Evolutionary conservation across 2,113 vertebrate genomes (phyloP).

Genomic region (Anas platyrhynchos): DNA sequence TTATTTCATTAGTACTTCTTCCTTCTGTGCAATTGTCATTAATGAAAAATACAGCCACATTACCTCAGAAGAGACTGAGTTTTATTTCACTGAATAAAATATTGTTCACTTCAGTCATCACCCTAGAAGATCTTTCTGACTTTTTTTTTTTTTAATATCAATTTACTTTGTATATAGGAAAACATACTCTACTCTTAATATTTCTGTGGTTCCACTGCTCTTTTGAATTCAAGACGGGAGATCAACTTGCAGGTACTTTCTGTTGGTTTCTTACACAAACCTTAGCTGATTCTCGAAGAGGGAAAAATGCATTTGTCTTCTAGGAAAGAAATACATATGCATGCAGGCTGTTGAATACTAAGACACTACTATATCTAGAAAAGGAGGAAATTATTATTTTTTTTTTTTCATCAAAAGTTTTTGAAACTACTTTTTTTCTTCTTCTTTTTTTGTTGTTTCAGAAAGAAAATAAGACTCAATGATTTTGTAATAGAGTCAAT

Average conservation of each 20-base stretch:
- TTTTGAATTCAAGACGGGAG: background rate
- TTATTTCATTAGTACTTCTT: background rate
- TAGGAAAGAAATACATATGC: background rate
- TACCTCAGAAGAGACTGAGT: background rate
- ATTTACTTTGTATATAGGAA: background rate
- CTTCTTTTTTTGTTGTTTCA: no score
- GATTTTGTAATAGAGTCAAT: no score
- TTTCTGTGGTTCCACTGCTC: background rate
- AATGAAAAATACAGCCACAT: background rate
- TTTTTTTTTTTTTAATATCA: background rate
- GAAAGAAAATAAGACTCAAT: background rate
- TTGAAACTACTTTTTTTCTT: no score
- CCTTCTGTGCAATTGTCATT: background rate
- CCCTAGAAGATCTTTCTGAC: background rate
- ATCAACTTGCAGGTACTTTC: background rate
- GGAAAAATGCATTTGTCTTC: background rate
- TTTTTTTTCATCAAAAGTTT: background rate
- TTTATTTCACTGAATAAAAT: background rate
- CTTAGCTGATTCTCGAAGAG: background rate
- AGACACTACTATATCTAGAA: background rate
- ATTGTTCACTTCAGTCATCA: background rate
- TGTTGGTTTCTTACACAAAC: background rate
- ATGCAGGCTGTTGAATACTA: background rate
- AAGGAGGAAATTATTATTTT: background rate
- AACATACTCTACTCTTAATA: background rate